Base-by-base conservation (phyloP, 2,113 vertebrate genomes). In the Microcebus murinus region DNA sequence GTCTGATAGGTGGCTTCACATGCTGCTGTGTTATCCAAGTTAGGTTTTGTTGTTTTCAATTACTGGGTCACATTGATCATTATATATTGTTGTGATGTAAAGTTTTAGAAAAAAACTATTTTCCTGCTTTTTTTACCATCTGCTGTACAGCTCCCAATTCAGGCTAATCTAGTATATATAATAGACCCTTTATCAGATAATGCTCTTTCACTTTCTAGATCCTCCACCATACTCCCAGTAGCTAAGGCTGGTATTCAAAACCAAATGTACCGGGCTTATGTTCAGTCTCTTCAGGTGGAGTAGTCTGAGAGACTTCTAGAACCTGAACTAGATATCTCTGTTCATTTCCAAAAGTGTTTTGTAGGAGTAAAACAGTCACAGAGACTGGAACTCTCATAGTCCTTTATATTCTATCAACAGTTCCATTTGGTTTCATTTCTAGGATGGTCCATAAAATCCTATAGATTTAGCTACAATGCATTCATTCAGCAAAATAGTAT, bases 11-110 rank as follows among this genome's bases (percentile, higher is more conserved):
- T 57, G 48, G 50, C 34, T 68, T 91, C 57, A 34, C 4, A 18
- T 65, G n/a, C 27, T 55, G 0, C 68, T 11, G 8, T 81, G 48
- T 65, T 48, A 81, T 39, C 59, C 27, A 76, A 92, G 50, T 68
- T 79, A 85, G 17, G 61, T 85, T 94, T 94, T 92, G 57, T 79
- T 80, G 21, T 63, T 96, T 95, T 93, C 55, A 90, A 77, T 86
- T 71, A 45, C 12, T 50, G 57, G 17, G 14, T 55, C 71, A 74
- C 45, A 39, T 34, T 55, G 34, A 71, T 80, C n/a, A 68, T 52
- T 95, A 48, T 77, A 18, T 57, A 93, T 83, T 80, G 7, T 20
- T 5, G 31, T 55, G 23, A 65, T 59, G 13, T 27, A 71, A 86
- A 65, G 39, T 90, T 95, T 90, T 83, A 89, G 59, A 18, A 34